Base-by-base conservation (phyloP, 2,797 vertebrate genomes). In the Parauchenoglanis punctatus region DNA sequence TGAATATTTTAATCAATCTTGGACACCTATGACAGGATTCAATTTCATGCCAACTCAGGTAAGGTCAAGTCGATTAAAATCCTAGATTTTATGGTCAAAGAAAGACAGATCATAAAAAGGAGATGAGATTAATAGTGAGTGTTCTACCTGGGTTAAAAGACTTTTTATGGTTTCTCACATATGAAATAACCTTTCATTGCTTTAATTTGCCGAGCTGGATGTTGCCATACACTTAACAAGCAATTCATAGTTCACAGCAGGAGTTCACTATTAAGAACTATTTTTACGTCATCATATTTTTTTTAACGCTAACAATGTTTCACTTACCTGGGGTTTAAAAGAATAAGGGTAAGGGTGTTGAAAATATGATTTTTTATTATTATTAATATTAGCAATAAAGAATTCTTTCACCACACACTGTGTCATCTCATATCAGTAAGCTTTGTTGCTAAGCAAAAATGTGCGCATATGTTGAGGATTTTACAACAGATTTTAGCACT, bases 11-110 rank as follows among this genome's bases (percentile, higher is more conserved):
- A 83, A 89, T 83, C 58, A 72, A 61, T 81, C 77, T 63, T 18
- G 61, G 70, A 87, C 67, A 81, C 52, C 75, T 44, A 65, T 80
- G 85, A 85, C 73, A 83, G 56, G 80, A 87, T 68, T 86, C 56
- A 84, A 58, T 84, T 90, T 86, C 49, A 88, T 83, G 86, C 49
- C 46, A 67, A 83, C 56, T 90, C 78, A 89, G 83, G 85, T 85
- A 63, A 88, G 88, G 91, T 90, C 85, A 87, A 80, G 52, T 81
- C 49, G 59, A 85, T 86, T 85, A 88, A 82, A 80, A 70, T 84
- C 8, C 20, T 49, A 61, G 68, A 70, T 59, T 75, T 85, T 88
- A 85, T 28, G 68, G 72, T 75, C 72, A 49, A 65, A 28, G 63
- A 84, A 83, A 59, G 65, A 44, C 49, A 56, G 35, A 20, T 78